Base-by-base conservation (phyloP, 2,797 vertebrate species). In the Chiroxiphia lanceolata region DNA sequence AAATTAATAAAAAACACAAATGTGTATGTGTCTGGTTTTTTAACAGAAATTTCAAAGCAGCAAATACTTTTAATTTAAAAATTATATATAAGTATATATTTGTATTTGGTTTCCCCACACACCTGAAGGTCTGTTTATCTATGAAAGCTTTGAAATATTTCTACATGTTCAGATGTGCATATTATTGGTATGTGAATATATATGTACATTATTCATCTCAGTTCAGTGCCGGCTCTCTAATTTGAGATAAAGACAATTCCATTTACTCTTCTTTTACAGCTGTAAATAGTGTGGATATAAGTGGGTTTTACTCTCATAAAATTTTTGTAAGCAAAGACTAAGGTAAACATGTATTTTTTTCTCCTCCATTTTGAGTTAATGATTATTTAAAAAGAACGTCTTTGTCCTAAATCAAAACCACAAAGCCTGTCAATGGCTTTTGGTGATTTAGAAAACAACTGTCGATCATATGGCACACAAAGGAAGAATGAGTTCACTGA, bases 391-490 rank as follows among this genome's bases (percentile, higher is more conserved):
- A 94, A 95, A 83, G n/a, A 94, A 96, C 74, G 54, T 95, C 76
- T 96, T 96, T 93, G 59, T 76, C 91, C 84, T 94, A 97, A 96
- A 97, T 97, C 95, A 97, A 97, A 96, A 96, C 82, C 91, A 97
- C 89, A 85, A 57, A 89, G 94, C 76, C 86, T 96, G 94, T 94
- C 93, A 95, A 94, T 94, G 82, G 87, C 91, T 96, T 96, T 95
- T 92, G 90, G 94, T 94, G 92, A 95, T 94, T 95, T 97, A 97
- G 87, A 93, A 96, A 93, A 94, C 91, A 96, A 96, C 89, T 91
- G 93, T 87, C 89, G 67, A 87, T 96, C 96, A 97, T 96, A 91
- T 92, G 93, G 93, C 70, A 94, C 83, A 96, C 92, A 95, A 95
- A 96, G 89, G 94, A 96, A 97, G 92, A 95, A 95, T 65, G 95